Percentiles rank a stretch among this genome's conserved stretches.
phyloP scores from a whole-genome alignment of 1,140 invertebrate genomes.

The Drosophila obscura region DNA sequence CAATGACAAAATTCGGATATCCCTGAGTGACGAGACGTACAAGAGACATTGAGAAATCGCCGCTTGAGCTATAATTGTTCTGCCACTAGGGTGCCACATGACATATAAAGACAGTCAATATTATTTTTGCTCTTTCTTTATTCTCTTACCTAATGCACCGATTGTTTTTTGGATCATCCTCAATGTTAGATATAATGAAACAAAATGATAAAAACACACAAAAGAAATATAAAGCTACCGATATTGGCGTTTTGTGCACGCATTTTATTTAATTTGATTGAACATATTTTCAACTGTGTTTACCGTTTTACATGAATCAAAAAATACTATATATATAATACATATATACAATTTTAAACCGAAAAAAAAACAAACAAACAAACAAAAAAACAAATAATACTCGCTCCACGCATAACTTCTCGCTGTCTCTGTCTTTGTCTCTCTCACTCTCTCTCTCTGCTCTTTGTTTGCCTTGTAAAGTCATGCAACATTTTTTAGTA shows the following conservation, averaged over 20 bases:
- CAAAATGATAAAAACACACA: slow-evolving; percentile 24
- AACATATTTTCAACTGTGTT: slow-evolving; percentile 53
- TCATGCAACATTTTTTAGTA: slow-evolving; percentile 42
- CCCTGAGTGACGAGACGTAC: slow-evolving; percentile 15
- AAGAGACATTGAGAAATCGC: slow-evolving; percentile 48
- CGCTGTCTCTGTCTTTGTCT: neutral
- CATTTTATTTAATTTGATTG: slow-evolving; percentile 67
- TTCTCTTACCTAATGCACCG: slow-evolving; percentile 51
- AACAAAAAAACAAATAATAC: slow-evolving; percentile 19
- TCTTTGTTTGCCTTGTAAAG: slow-evolving; percentile 37
- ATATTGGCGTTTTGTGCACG: slow-evolving; percentile 80
- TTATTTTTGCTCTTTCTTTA: slow-evolving; percentile 35
- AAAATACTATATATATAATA: neutral
- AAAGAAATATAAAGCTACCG: slow-evolving; percentile 15
- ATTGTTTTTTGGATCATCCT: slow-evolving; percentile 48
- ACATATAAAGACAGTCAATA: slow-evolving; percentile 18
- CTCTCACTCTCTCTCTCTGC: neutral
- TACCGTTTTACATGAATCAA: slow-evolving; percentile 12
- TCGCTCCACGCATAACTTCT: slow-evolving; percentile 43
- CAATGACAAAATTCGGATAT: too few species aligned
- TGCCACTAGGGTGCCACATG: slow-evolving; percentile 29
- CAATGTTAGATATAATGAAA: slow-evolving; percentile 36
- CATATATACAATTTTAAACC: too few species aligned
- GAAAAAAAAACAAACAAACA: slow-evolving; percentile 21
- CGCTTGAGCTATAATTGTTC: slow-evolving; percentile 27